Evolutionary conservation across 2,113 vertebrate species (phyloP).

Genomic region (Triplophysa rosa): DNA sequence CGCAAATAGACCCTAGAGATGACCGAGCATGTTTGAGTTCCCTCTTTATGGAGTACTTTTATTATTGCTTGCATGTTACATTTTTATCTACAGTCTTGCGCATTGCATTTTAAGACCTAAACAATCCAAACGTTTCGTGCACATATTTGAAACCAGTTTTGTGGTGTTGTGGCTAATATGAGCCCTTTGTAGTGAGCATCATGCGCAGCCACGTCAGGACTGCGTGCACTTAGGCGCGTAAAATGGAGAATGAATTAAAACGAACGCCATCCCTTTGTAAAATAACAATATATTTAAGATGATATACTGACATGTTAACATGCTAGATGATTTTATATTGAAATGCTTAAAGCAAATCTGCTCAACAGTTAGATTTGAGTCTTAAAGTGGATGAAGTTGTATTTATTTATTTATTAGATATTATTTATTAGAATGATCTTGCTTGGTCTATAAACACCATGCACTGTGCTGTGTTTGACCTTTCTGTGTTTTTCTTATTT

Average conservation of each 20-base stretch:
- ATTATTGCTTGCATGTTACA: not conserved
- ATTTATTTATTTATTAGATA: too few species aligned
- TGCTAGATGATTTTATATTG: too few species aligned
- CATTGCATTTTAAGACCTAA: not conserved
- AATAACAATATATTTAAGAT: not conserved
- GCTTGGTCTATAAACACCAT: too few species aligned
- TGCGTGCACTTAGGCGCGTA: conserved; percentile 3
- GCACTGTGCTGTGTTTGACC: too few species aligned
- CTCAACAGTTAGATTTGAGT: not conserved
- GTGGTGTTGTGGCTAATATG: not conserved
- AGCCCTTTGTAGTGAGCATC: not conserved
- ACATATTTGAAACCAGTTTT: not conserved
- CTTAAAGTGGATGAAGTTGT: not conserved
- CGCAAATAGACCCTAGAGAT: not conserved
- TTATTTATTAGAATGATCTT: too few species aligned
- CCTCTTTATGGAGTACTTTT: not conserved
- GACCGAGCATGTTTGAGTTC: not conserved
- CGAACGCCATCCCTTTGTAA: too few species aligned
- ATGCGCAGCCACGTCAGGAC: not conserved
- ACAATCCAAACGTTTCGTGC: not conserved
- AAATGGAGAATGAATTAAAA: not conserved
- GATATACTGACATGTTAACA: not conserved
- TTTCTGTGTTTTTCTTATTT: too few species aligned
- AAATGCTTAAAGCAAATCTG: too few species aligned
- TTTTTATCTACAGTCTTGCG: not conserved